Evolutionary conservation across 2,797 vertebrate genomes (phyloP).

Genomic region (Mallotus villosus): DNA sequence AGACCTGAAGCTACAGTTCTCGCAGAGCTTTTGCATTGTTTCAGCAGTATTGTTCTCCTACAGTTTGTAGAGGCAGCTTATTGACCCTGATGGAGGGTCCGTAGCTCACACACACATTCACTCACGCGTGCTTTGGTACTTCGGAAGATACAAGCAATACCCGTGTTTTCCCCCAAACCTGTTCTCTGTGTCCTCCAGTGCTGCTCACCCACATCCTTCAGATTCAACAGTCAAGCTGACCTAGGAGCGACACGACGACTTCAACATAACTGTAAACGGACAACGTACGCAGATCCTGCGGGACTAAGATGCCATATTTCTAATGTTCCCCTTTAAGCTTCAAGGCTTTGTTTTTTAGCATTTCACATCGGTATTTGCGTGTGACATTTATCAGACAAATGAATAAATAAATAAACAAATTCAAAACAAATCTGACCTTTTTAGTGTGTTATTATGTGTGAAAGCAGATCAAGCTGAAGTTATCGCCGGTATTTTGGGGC

Average conservation of each 20-base stretch:
- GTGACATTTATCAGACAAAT: not conserved
- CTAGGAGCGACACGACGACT: too few species aligned
- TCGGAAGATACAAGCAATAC: slow-evolving; percentile 18
- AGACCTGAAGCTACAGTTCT: too few species aligned
- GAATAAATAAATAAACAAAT: not conserved
- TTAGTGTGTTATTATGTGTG: slow-evolving; percentile 19
- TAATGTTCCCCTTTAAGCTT: slow-evolving; percentile 7
- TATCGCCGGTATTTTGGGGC: slow-evolving; percentile 19
- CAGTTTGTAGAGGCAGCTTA: slow-evolving; percentile 44
- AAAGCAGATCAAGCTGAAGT: slow-evolving; percentile 13
- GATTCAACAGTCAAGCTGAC: not conserved
- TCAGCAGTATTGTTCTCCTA: not conserved
- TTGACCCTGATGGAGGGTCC: not conserved
- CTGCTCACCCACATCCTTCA: slow-evolving; percentile 18
- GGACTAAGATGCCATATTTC: too few species aligned
- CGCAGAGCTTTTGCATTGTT: too few species aligned
- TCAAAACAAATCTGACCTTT: slow-evolving; percentile 29
- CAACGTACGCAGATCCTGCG: too few species aligned
- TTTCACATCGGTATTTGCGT: not conserved
- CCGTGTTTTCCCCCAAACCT: not conserved
- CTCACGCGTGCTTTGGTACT: too few species aligned
- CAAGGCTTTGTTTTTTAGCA: slow-evolving; percentile 1
- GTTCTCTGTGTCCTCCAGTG: slow-evolving; percentile 4
- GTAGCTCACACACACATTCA: too few species aligned
- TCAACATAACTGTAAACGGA: too few species aligned